These are phyloP conservation scores for Polymixis lichenea DNA, from an alignment of 2,888 invertebrate genomes.

Conservation along the genomic window DNA sequence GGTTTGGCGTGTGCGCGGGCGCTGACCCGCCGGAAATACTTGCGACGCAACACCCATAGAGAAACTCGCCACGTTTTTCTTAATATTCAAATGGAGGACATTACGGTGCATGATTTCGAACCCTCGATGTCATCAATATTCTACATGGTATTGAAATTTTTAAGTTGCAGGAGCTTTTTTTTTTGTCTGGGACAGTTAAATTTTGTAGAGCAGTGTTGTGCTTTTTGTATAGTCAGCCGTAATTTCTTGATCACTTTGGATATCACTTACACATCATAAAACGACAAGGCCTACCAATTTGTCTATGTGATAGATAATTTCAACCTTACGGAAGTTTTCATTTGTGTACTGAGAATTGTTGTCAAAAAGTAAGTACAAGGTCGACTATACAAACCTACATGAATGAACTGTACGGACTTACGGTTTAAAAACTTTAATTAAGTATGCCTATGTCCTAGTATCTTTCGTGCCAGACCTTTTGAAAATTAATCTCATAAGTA, in stretches of 20 bases:
- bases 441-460: neutral
- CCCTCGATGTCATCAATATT: constrained; percentile 50
- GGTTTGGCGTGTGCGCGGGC: constrained; percentile 87
- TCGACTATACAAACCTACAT: neutral
- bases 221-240: neutral
- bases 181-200: constrained; percentile 11
- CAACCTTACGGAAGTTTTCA: neutral
- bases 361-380: neutral
- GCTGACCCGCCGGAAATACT: constrained; percentile 77
- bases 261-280: neutral
- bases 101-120: constrained; percentile 60
- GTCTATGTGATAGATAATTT: too few relatives aligned
- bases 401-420: neutral
- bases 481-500: neutral
- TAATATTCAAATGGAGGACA: constrained; percentile 70
- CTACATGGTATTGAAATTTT: constrained; percentile 49
- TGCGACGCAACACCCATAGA: constrained; percentile 72
- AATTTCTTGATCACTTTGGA: neutral
- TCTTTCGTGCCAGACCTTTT: neutral
- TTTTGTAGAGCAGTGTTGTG: constrained; percentile 16
- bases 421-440: neutral
- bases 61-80: constrained; percentile 73
- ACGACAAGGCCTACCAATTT: neutral
- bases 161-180: constrained; percentile 5
- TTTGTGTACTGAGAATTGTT: neutral